These are phyloP conservation scores for Caenorhabditis zanzibari DNA, from an alignment of 2,888 invertebrate species.

Conservation along the genomic window DNA sequence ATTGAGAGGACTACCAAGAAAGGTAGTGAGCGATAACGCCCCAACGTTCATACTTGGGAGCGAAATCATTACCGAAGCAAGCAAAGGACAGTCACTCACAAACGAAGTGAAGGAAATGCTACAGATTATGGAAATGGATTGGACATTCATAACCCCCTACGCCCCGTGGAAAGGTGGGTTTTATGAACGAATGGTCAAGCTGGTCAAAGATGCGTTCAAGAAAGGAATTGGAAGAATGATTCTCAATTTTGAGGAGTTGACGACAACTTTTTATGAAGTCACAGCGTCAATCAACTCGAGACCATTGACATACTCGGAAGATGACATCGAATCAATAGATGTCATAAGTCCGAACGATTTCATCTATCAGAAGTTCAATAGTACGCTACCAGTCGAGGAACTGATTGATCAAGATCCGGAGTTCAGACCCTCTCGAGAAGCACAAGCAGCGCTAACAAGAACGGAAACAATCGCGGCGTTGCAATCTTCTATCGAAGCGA, in stretches of 20 bases:
- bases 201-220: slow-evolving; percentile 81
- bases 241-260: slow-evolving; percentile 1
- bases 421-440: slow-evolving; percentile 51
- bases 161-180: slow-evolving; percentile 36
- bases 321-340: slow-evolving; percentile 18
- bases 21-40: slow-evolving; percentile 74
- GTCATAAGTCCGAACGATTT: slow-evolving; percentile 59
- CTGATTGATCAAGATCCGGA: not conserved
- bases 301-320: slow-evolving; percentile 50
- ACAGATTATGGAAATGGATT: slow-evolving; percentile 40
- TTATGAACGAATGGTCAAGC: slow-evolving; percentile 83
- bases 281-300: slow-evolving; percentile 43
- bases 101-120: not conserved
- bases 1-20: slow-evolving; percentile 49
- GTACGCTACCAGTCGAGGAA: not conserved
- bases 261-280: slow-evolving; percentile 41
- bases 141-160: slow-evolving; percentile 84
- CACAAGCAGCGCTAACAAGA: slow-evolving; percentile 7
- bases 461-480: slow-evolving; percentile 37
- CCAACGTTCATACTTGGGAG: slow-evolving; percentile 83
- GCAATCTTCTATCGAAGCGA: slow-evolving; percentile 26
- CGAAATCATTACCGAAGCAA: slow-evolving; percentile 63
- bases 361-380: slow-evolving; percentile 27
- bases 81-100: not conserved
- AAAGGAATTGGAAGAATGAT: slow-evolving; percentile 24